These are phyloP conservation scores for Chloroclysta siterata DNA, from an alignment of 2,888 invertebrate genomes.

Conservation along the genomic window DNA sequence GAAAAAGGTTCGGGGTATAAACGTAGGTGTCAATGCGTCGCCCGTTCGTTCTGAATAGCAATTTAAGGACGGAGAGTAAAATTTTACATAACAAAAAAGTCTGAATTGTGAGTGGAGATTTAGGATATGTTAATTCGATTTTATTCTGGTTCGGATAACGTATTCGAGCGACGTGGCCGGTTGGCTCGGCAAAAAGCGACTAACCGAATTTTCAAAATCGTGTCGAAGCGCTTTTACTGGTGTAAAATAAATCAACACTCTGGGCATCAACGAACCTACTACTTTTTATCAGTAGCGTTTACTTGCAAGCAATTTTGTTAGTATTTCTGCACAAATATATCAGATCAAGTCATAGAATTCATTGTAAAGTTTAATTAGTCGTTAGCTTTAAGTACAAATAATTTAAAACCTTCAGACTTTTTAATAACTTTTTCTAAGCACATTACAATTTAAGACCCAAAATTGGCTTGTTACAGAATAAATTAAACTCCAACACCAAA, in stretches of 20 bases:
- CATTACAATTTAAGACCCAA: conserved; percentile 37
- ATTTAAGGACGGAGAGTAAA: conserved; percentile 69
- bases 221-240: conserved; percentile 68
- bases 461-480: conserved; percentile 53
- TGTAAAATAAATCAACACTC: conserved; percentile 48
- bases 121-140: conserved; percentile 73
- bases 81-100: conserved; percentile 72
- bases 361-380: neutral
- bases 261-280: neutral
- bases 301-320: no score
- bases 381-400: neutral
- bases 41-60: conserved; percentile 57
- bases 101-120: conserved; percentile 62
- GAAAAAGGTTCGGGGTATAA: conserved; percentile 58
- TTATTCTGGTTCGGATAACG: conserved; percentile 67
- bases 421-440: conserved; percentile 30
- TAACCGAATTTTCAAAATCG: conserved; percentile 72
- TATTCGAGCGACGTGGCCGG: conserved; percentile 65
- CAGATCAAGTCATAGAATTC: neutral
- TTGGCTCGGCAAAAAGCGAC: conserved; percentile 67
- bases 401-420: neutral
- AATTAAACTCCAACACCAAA: conserved; percentile 58
- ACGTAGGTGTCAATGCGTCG: conserved; percentile 79
- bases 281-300: no score
- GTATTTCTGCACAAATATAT: no score